Evolutionary conservation across 2,797 vertebrate genomes (phyloP).

Genomic region (Vespertilio murinus): DNA sequence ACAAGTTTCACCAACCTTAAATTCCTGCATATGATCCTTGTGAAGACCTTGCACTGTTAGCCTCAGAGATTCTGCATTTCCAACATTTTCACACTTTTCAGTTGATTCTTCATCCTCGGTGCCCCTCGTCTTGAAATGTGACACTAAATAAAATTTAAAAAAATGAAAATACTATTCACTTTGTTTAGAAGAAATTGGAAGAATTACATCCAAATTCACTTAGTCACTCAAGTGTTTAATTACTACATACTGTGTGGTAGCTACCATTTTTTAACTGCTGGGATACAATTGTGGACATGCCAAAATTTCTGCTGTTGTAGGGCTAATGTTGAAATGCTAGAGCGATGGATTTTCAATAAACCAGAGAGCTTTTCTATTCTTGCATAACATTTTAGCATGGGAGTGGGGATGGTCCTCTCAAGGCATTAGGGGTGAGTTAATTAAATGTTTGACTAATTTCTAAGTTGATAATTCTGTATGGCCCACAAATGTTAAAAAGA

Average conservation of each 20-base stretch:
- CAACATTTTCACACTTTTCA: conserved; percentile 50
- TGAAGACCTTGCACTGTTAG: conserved; percentile 55
- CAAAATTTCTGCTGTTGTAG: conserved; percentile 37
- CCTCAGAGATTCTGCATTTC: conserved; percentile 58
- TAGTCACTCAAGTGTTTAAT: conserved; percentile 32
- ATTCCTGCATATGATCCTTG: conserved; percentile 48
- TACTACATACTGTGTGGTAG: not conserved
- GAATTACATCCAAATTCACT: conserved; percentile 51
- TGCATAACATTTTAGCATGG: not conserved
- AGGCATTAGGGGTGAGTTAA: no score
- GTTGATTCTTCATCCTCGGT: conserved; percentile 68
- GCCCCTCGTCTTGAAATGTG: conserved; percentile 68
- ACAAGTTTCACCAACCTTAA: conserved; percentile 46
- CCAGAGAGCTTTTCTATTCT: conserved; percentile 24
- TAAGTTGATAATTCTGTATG: no score
- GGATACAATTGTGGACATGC: not conserved
- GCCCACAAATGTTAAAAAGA: no score
- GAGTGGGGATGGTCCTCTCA: no score
- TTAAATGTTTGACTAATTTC: no score
- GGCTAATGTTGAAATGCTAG: conserved; percentile 48
- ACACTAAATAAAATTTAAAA: conserved; percentile 74
- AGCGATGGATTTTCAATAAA: not conserved
- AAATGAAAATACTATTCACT: conserved; percentile 73
- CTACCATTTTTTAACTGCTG: conserved; percentile 52
- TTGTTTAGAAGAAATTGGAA: conserved; percentile 52